A percentile compares a stretch with the other conserved stretches of the same genome.
Conservation (phyloP, 2,797 vertebrate species). For the Melanogrammus aeglefinus region DNA sequence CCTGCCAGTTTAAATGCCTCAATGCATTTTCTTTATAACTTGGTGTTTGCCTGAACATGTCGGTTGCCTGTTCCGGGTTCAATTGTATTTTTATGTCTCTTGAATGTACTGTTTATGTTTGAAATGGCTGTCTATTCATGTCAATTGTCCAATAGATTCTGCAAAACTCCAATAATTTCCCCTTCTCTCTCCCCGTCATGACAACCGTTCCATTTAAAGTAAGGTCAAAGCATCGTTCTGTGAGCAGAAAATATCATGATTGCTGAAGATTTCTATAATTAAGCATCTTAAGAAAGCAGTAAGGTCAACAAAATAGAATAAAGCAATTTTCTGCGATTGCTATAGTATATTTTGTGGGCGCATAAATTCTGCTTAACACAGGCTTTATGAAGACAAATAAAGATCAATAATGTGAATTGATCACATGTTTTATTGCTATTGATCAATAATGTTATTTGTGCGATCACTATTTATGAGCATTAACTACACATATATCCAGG, state of each 20-base stretch:
- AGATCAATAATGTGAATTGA: too few relatives aligned
- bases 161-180: not conserved
- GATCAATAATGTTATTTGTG: too few relatives aligned
- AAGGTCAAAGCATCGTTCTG: not conserved
- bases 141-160: not conserved
- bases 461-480: too few relatives aligned
- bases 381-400: not conserved
- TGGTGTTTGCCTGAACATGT: not conserved
- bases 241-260: not conserved
- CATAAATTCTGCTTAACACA: not conserved
- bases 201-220: too few relatives aligned
- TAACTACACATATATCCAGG: too few relatives aligned
- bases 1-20: not conserved
- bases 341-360: not conserved
- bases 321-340: not conserved
- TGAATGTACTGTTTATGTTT: not conserved
- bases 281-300: not conserved
- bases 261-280: not conserved
- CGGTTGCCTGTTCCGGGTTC: not conserved
- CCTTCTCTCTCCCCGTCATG: too few relatives aligned
- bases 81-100: not conserved
- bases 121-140: not conserved
- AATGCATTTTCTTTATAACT: not conserved
- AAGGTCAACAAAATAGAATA: not conserved
- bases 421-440: too few relatives aligned